Evolutionary conservation across 2,113 vertebrate genomes (phyloP), one percentile per base, ranked within the genome.

Genomic region (Uria lomvia): DNA sequence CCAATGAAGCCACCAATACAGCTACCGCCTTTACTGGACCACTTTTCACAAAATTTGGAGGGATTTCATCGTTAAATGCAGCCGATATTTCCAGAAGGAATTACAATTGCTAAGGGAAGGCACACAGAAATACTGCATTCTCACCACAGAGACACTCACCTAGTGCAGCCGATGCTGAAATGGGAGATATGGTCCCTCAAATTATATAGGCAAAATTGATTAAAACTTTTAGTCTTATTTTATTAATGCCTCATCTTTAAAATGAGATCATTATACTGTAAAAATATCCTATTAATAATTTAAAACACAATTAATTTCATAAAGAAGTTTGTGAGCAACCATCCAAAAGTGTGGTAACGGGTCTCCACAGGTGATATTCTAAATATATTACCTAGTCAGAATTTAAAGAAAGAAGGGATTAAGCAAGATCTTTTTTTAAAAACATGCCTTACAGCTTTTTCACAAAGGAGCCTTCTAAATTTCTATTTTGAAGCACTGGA

Each of bases 1-100:
- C 34, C 63, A 59, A 6, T 18, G 26, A 91, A 56, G 24, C 21
- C 56, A 82, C 53, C 0, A 0, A 45, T 19, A 49, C 2, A 91
- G 43, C 38, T 60, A 60, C 62, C 9, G 43, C 50, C 36, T 72
- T 59, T 15, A 26, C 15, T 12, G 50, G 12, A 23, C 4, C 12
- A 27, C 19, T 55, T 30, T 29, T n/a, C 26, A 32, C 20, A 27
- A 16, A 18, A 59, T 43, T 63, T 9, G 66, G 50, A 76, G 30
- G 21, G 29, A 90, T 81, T 70, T 63, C 30, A 11, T 7, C n/a
- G 6, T 38, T 68, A 59, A 72, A 88, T 4, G 38, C 7, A 20
- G 74, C 4, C 42, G 29, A 4, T 45, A 32, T 20, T 74, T 75
- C 82, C 88, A 74, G 40, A 5, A 74, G 34, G 56, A 88, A 74